These are phyloP conservation scores for Trachelus stipa DNA, from an alignment of 2,888 invertebrate species.

Conservation along the genomic window DNA sequence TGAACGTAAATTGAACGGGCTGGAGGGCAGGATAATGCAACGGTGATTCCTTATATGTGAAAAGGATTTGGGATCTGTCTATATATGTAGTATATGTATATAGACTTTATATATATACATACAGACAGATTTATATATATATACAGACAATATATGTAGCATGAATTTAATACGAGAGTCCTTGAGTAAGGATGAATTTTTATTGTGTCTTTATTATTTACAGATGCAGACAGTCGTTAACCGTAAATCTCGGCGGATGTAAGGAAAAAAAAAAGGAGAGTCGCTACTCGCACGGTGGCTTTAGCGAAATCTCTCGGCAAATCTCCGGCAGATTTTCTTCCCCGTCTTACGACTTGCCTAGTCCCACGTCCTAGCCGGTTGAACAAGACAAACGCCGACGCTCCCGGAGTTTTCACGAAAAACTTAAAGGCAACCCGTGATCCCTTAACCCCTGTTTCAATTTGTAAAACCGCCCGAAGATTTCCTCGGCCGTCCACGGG, in stretches of 20 bases:
- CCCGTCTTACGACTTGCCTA: neutral
- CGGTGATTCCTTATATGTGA: conserved; percentile 42
- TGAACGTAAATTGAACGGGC: conserved; percentile 46
- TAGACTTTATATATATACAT: neutral
- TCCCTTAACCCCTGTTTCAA: neutral
- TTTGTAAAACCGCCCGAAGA: neutral
- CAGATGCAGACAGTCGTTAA: neutral
- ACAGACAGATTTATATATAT: neutral
- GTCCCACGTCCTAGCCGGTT: neutral
- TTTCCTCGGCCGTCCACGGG: neutral
- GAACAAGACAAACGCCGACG: neutral
- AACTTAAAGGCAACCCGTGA: neutral
- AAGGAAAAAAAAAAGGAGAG: neutral
- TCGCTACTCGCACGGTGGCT: neutral
- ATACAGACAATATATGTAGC: neutral
- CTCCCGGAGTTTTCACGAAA: neutral
- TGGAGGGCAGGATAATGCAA: conserved; percentile 28
- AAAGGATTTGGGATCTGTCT: neutral
- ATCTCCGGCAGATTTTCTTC: neutral
- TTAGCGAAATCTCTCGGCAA: neutral
- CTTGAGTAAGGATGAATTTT: neutral
- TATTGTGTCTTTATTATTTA: neutral
- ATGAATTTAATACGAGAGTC: neutral
- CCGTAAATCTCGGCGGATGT: neutral
- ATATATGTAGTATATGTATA: neutral